Conservation (phyloP, 2,888 invertebrate genomes). For the Drosophila rellima region DNA sequence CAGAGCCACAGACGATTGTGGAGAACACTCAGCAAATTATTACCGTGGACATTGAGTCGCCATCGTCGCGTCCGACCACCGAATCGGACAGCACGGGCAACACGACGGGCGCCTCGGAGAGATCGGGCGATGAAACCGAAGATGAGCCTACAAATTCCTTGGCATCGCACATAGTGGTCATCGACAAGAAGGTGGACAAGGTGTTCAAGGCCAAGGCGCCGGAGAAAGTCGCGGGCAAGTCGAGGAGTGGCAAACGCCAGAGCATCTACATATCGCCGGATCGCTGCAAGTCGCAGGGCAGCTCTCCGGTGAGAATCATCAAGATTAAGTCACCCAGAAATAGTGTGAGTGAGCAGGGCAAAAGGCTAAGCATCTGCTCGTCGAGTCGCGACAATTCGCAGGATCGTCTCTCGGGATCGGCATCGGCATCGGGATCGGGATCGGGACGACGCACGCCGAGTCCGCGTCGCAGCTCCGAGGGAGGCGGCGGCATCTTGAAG, state of each 20-base stretch:
- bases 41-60: slow-evolving; percentile 83
- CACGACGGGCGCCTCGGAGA: slow-evolving; percentile 84
- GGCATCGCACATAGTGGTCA: slow-evolving; percentile 79
- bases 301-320: slow-evolving; percentile 85
- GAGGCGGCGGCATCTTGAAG: slow-evolving; percentile 84
- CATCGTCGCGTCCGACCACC: slow-evolving; percentile 81
- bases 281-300: slow-evolving; percentile 85
- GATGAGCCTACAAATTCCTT: slow-evolving; percentile 65
- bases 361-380: slow-evolving; percentile 82
- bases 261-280: slow-evolving; percentile 88
- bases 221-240: slow-evolving; percentile 63
- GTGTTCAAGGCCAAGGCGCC: slow-evolving; percentile 84
- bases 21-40: slow-evolving; percentile 84
- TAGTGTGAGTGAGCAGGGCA: slow-evolving; percentile 87
- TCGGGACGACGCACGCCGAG: slow-evolving; percentile 83
- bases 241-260: slow-evolving; percentile 85
- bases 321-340: slow-evolving; percentile 87
- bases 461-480: slow-evolving; percentile 84
- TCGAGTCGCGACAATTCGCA: slow-evolving; percentile 85
- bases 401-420: slow-evolving; percentile 76
- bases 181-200: slow-evolving; percentile 86
- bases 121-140: slow-evolving; percentile 84
- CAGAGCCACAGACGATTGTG: slow-evolving; percentile 85
- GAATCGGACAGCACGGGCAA: slow-evolving; percentile 84
- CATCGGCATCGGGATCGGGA: too few species aligned